These are phyloP conservation scores for Sebastes wilsoni DNA, from an alignment of 2,797 vertebrate species.

Conservation along the genomic window DNA sequence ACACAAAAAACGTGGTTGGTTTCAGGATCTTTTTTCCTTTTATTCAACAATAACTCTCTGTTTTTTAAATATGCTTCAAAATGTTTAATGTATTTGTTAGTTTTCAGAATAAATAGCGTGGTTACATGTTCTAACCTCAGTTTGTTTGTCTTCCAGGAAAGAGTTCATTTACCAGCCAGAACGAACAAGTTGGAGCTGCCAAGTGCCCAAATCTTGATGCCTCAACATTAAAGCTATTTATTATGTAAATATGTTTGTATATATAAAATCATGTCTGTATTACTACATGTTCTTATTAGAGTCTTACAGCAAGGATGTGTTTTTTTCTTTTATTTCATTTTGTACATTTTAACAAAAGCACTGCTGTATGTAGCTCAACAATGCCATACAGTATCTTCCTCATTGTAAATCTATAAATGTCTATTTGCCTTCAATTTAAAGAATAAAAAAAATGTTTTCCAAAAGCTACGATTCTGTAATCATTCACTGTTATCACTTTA, in stretches of 20 bases:
- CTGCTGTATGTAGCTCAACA: slow-evolving; percentile 36
- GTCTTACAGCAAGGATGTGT: background rate
- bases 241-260: slow-evolving; percentile 67
- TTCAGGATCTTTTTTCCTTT: background rate
- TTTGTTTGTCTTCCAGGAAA: slow-evolving; percentile 70
- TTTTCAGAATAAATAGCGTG: background rate
- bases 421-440: background rate
- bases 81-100: background rate
- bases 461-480: background rate
- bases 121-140: background rate
- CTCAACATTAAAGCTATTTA: slow-evolving; percentile 61
- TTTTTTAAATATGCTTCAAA: background rate
- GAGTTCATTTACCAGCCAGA: slow-evolving; percentile 80
- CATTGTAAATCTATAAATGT: slow-evolving; percentile 9
- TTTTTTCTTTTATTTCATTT: background rate
- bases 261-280: slow-evolving; percentile 47
- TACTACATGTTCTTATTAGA: slow-evolving; percentile 6
- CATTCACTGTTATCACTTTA: background rate
- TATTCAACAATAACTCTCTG: background rate
- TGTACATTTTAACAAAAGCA: slow-evolving; percentile 66
- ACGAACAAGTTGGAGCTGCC: slow-evolving; percentile 80
- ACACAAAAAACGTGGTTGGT: background rate
- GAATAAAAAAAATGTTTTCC: slow-evolving; percentile 12
- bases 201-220: slow-evolving; percentile 69
- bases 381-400: background rate